Base-by-base conservation (phyloP, 2,113 vertebrate genomes). In the Mus musculus region DNA sequence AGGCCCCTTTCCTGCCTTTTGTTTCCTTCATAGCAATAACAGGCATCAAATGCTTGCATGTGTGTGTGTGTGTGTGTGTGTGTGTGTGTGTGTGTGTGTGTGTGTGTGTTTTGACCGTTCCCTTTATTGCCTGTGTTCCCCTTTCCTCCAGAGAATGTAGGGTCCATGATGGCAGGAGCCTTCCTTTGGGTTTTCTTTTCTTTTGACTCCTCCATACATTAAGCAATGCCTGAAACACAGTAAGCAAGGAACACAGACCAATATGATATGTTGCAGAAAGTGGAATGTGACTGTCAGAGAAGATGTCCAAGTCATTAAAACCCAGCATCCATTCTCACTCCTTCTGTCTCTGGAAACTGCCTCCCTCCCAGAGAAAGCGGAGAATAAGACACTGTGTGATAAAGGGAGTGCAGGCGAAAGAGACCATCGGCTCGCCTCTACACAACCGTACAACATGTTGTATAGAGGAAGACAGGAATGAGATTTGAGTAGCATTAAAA, bases 181-280 rank as follows among this genome's bases (percentile, higher is more conserved):
- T 9, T 91, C 88, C 59, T 49, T 16, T 72, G 46, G 30, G n/a
- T 84, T 88, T 84, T 61, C 63, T 30, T 75, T 42, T 19, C 42
- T 78, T 80, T 24, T 30, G 39, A 52, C 75, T 42, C 33, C 42
- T 26, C 36, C 14, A 13, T 59, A 3, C 61, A 67, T 84, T 36
- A 94, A 82, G 80, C 73, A 86, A 89, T 52, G 77, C 36, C 56
- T 69, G 46, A 94, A 81, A 82, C 20, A 71, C 24, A 71, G 24
- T 3, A 61, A 20, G 30, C 71, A 33, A 93, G 52, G 16, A 80
- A 93, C 26, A 14, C 5, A 92, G 30, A 75, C 26, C 71, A 1
- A 3, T 52, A n/a, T 14, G 52, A 46, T 39, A 73, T 65, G 77
- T 7, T 56, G 7, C 42, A 36, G 28, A 56, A 16, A 19, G 90